phyloP scores from a whole-genome alignment of 2,797 vertebrate genomes.

The Trachurus trachurus region DNA sequence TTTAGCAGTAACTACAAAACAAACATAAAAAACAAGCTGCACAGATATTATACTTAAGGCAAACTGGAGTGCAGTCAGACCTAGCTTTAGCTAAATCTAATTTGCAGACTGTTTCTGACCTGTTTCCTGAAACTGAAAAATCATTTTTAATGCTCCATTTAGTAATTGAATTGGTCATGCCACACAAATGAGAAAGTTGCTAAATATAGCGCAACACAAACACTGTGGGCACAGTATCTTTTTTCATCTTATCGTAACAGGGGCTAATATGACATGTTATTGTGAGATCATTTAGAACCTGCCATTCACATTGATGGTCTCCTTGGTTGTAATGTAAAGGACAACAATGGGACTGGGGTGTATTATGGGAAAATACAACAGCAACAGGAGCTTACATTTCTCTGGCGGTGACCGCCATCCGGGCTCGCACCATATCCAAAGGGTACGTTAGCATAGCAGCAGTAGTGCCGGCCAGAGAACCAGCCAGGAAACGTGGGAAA shows the following conservation, averaged over 20 bases:
- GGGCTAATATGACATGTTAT: background rate
- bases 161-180: background rate
- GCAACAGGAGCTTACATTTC: conserved; percentile 90
- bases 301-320: background rate
- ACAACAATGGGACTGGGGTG: background rate
- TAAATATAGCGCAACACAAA: background rate
- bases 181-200: background rate
- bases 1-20: background rate
- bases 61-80: background rate
- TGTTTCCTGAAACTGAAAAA: background rate
- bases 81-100: background rate
- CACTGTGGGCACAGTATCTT: background rate
- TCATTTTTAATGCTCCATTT: background rate
- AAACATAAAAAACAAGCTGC: background rate
- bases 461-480: conserved; percentile 94
- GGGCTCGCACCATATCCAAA: conserved; percentile 94
- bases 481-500: conserved; percentile 93
- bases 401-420: conserved; percentile 97
- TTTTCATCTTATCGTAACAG: background rate
- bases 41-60: background rate
- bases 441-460: conserved; percentile 96
- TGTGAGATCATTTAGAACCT: background rate
- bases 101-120: background rate
- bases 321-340: background rate
- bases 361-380: background rate